These are phyloP conservation scores for Megaceryle torquata DNA, from an alignment of 2,113 vertebrate species.

Conservation along the genomic window DNA sequence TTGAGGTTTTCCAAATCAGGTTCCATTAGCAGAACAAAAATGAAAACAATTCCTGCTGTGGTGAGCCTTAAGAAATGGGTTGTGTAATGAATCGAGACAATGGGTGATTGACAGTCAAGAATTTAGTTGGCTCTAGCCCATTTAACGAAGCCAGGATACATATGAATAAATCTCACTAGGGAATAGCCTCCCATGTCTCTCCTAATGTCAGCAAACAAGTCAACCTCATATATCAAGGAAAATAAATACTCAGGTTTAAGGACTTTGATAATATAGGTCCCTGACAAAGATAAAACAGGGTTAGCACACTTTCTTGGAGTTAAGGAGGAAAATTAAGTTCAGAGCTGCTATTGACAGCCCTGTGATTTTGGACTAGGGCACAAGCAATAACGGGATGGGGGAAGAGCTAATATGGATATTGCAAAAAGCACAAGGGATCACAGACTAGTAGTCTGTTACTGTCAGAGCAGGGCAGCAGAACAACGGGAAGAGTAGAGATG, in stretches of 20 bases:
- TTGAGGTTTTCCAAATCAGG: conserved; percentile 36
- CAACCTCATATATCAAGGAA: background rate
- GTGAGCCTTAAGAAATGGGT: conserved; percentile 25
- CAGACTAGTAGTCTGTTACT: background rate
- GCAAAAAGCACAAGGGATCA: background rate
- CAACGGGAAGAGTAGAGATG: background rate
- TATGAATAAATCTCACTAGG: background rate
- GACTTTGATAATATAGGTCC: background rate
- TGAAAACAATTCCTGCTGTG: conserved; percentile 40
- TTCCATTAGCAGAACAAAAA: conserved; percentile 48
- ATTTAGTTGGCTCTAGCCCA: background rate
- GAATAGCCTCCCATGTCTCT: background rate
- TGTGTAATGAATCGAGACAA: conserved; percentile 40
- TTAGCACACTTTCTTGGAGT: background rate
- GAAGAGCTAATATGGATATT: background rate
- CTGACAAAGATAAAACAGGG: background rate
- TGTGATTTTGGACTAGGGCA: background rate
- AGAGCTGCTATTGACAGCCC: background rate
- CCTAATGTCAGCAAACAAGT: background rate
- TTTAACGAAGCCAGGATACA: background rate
- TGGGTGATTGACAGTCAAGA: conserved; percentile 31
- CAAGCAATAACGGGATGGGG: background rate
- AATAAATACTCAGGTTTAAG: background rate
- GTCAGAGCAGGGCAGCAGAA: background rate
- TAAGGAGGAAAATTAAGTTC: background rate